These are phyloP conservation scores for Hoplostethus mediterraneus DNA, from an alignment of 2,797 vertebrate species.

Conservation along the genomic window DNA sequence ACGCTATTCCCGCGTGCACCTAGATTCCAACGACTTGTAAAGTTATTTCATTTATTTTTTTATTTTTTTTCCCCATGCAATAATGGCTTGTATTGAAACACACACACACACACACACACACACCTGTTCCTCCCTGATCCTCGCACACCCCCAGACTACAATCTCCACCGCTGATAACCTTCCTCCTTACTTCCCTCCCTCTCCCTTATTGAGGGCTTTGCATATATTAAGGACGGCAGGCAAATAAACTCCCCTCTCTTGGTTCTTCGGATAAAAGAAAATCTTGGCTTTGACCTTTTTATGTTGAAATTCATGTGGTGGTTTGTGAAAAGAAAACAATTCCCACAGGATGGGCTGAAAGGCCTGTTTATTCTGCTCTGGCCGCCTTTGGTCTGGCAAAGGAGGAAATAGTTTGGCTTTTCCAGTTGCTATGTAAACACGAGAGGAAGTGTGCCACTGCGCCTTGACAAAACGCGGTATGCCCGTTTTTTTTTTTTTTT, in stretches of 20 bases:
- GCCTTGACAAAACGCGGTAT: constrained; percentile 57
- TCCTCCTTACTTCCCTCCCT: constrained; percentile 16
- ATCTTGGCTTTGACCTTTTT: constrained; percentile 60
- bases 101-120: not conserved
- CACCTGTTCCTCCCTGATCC: constrained; percentile 36
- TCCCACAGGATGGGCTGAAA: constrained; percentile 67
- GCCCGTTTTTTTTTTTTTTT: constrained; percentile 52
- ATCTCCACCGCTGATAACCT: constrained; percentile 24
- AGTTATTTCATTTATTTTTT: too few relatives aligned
- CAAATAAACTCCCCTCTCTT: constrained; percentile 56
- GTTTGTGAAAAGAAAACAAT: constrained; percentile 69
- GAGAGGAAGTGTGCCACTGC: constrained; percentile 74
- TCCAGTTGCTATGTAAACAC: constrained; percentile 72
- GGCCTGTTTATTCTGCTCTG: constrained; percentile 65
- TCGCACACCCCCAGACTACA: constrained; percentile 9
- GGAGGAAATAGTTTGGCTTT: constrained; percentile 73
- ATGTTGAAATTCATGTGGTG: constrained; percentile 68
- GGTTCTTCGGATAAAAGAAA: constrained; percentile 65
- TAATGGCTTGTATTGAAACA: too few relatives aligned
- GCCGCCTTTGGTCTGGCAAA: constrained; percentile 71
- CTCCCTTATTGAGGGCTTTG: constrained; percentile 48
- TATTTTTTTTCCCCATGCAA: too few relatives aligned
- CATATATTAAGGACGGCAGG: constrained; percentile 62
- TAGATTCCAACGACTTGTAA: too few relatives aligned
- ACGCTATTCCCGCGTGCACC: constrained; percentile 1